phyloP scores from a whole-genome alignment of 2,888 invertebrate species.

The Dicyrtoma fusca region DNA sequence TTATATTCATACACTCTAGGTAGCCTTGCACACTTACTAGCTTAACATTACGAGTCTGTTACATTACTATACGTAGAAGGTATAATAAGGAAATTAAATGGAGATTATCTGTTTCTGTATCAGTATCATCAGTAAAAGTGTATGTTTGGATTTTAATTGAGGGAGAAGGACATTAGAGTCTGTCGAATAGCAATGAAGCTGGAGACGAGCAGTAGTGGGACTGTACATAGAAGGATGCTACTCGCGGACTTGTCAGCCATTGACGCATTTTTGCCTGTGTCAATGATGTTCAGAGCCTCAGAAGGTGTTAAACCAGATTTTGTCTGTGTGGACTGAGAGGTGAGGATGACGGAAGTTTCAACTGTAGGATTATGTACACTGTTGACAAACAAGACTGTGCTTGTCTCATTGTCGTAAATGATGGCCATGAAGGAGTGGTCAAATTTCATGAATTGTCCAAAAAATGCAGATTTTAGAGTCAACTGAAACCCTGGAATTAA shows the following conservation, averaged over 20 bases:
- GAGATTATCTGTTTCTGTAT: too few species aligned
- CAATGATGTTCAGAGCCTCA: too few species aligned
- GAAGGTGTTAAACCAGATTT: neutral
- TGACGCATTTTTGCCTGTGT: neutral
- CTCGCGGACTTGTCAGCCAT: neutral
- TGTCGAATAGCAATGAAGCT: constrained; percentile 6
- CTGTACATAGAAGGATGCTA: neutral
- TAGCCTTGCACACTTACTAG: too few species aligned
- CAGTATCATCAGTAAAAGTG: too few species aligned
- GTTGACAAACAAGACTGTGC: constrained; percentile 16
- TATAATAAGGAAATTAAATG: too few species aligned
- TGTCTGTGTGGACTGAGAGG: neutral
- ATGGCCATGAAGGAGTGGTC: constrained; percentile 43
- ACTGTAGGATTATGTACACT: constrained; percentile 9
- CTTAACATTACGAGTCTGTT: too few species aligned
- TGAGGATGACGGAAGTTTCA: neutral
- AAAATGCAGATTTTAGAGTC: constrained; percentile 34
- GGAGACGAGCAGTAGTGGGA: constrained; percentile 6
- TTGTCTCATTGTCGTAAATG: constrained; percentile 35
- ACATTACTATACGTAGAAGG: too few species aligned
- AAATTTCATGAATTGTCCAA: neutral
- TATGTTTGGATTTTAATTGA: too few species aligned
- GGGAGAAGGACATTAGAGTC: neutral
- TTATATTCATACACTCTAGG: too few species aligned
- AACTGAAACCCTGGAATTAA: constrained; percentile 34